Base-by-base conservation (phyloP, 1,140 invertebrate species). In the Homarus americanus region DNA sequence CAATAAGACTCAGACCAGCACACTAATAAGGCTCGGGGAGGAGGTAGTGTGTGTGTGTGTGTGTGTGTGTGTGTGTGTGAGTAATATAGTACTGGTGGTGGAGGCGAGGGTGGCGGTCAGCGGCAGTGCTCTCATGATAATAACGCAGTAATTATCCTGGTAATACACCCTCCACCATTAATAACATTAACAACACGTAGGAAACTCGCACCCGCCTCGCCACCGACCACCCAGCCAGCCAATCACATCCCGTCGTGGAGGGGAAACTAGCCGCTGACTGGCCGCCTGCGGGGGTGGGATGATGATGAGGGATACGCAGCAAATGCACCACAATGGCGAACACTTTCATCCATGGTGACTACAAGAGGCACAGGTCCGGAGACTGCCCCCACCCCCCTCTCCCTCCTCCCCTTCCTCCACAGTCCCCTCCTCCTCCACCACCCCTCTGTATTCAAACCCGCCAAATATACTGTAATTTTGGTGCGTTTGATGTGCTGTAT, bases 401-500 rank as follows among this genome's bases (percentile, higher is more conserved):
- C 38, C 32, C 69, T 32, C 83, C 41, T 41, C 20, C 69, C 38
- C 28, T 69, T 58, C n/a, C 38, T 40, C 58, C 38, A 32, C n/a
- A 66, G 40, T 41, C 41, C 34, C 44, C 82, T 73, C 82, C 32
- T 63, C n/a, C 63, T 49, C 83, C 34, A n/a, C n/a, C 24, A 1
- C 79, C 0, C 44, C 63, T 53, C 58, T 73, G 82, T 53, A 80
- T 88, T 82, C 78, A 82, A 44, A 80, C 58, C 79, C 79, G 58
- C 87, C 79, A 82, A 80, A 88, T 88, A 88, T 88, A 88, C 58
- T 82, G 79, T 88, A 88, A 88, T 88, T 88, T 88, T 88, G 40
- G 87, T 20, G n/a, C 76, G 87, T 80, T 88, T 88, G 87, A 88
- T 88, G 87, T 88, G 87, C 87, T 88, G 87, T 82, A 88, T 88